Evolutionary conservation across 2,888 invertebrate genomes (phyloP).

Genomic region (Hipparchia semele): DNA sequence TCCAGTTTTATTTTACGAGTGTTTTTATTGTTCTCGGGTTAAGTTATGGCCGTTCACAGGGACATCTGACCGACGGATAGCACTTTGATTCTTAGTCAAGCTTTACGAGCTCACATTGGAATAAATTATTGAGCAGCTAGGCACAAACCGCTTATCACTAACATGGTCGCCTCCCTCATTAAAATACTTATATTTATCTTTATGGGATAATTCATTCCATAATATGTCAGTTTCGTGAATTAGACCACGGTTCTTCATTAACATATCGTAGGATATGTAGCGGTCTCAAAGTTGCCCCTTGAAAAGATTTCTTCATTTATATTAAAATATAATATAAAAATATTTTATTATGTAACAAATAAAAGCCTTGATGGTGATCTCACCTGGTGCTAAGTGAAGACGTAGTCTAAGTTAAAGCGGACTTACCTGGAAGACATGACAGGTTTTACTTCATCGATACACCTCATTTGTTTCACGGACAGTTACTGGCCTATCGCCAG

Average conservation of each 20-base stretch:
- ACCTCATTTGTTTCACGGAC: too few species aligned
- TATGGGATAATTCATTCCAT: not conserved
- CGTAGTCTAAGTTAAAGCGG: too few species aligned
- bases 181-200: not conserved
- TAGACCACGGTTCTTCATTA: not conserved
- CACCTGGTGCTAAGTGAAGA: too few species aligned
- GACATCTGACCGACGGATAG: not conserved
- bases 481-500: too few species aligned
- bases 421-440: too few species aligned
- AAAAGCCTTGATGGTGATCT: too few species aligned
- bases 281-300: not conserved
- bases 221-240: not conserved
- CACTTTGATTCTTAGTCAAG: conserved; percentile 1
- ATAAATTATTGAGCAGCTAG: not conserved
- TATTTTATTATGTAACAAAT: too few species aligned
- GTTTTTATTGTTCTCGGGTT: conserved; percentile 36
- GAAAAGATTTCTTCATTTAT: not conserved
- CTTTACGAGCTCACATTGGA: conserved; percentile 3
- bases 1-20: conserved; percentile 29
- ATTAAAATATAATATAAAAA: too few species aligned
- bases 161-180: not conserved
- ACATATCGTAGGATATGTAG: not conserved
- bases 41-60: conserved; percentile 8
- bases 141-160: not conserved
- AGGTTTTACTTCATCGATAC: too few species aligned